Percentiles rank a stretch among this genome's conserved stretches.
Evolutionary conservation across 2,113 vertebrate genomes (phyloP).

Genomic region (Thalassoma bifasciatum): DNA sequence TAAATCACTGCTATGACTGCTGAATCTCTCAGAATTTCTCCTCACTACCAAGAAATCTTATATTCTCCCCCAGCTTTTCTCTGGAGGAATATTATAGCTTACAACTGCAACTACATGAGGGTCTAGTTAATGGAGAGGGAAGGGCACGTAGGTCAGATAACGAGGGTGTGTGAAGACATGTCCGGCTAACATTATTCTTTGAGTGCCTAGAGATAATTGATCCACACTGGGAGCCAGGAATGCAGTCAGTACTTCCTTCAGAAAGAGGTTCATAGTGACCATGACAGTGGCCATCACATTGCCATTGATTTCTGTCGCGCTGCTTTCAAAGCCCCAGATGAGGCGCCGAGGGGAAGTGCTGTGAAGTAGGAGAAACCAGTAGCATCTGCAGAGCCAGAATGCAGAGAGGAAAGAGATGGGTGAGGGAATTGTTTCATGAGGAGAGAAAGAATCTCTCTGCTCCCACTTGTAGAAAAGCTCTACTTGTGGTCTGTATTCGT

Average conservation of each 20-base stretch:
- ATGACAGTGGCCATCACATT: constrained; percentile 48
- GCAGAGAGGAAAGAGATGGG: constrained; percentile 18
- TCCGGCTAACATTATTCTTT: constrained; percentile 33
- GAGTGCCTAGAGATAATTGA: constrained; percentile 11
- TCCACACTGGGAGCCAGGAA: constrained; percentile 22
- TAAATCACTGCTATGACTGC: constrained; percentile 21
- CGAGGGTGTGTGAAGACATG: not conserved
- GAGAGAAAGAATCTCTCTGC: constrained; percentile 19
- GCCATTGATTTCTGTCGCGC: constrained; percentile 59
- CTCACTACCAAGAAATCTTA: constrained; percentile 7
- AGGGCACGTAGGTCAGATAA: constrained; percentile 10
- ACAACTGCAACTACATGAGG: not conserved
- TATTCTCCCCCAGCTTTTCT: not conserved
- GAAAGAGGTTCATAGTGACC: constrained; percentile 49
- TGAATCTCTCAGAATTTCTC: constrained; percentile 21
- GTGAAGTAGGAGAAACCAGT: constrained; percentile 41
- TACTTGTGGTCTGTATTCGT: constrained; percentile 30
- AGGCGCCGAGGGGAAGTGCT: constrained; percentile 6
- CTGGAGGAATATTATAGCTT: not conserved
- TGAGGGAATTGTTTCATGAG: not conserved
- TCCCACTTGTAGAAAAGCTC: constrained; percentile 41
- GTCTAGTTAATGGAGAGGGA: constrained; percentile 12
- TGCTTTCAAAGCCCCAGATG: constrained; percentile 42
- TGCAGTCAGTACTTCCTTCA: constrained; percentile 51
- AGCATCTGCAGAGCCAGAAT: constrained; percentile 28